A percentile compares a stretch with the other conserved stretches of the same genome.
phyloP scores from a whole-genome alignment of 1,140 invertebrate genomes.

The Drosophila pruinosa region DNA sequence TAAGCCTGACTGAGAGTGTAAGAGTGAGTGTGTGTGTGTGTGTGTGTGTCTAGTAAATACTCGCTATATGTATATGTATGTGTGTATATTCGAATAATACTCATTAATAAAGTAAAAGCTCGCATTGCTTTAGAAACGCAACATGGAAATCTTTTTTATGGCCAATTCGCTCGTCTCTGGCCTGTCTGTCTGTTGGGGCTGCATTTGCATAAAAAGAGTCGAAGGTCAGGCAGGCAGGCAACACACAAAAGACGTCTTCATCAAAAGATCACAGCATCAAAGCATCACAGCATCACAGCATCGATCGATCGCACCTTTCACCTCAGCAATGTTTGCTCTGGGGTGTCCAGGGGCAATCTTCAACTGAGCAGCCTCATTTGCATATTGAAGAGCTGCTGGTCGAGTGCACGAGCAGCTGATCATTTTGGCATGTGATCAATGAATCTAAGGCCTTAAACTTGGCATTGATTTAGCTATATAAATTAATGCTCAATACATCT shows the following conservation, averaged over 20 bases:
- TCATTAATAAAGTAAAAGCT: conserved; percentile 52
- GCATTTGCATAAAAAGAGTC: conserved; percentile 66
- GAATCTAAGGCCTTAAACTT: conserved; percentile 56
- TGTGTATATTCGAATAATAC: conserved; percentile 18
- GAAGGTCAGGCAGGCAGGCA: conserved; percentile 46
- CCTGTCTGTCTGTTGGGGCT: background rate
- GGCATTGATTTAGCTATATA: conserved; percentile 53
- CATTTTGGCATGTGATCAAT: conserved; percentile 10
- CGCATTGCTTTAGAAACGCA: conserved; percentile 25
- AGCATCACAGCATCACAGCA: background rate
- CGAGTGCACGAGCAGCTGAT: conserved; percentile 11
- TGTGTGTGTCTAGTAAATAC: no score
- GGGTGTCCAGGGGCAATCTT: background rate
- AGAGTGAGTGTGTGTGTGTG: background rate
- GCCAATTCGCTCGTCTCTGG: background rate
- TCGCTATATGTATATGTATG: background rate
- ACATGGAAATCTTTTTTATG: conserved; percentile 2
- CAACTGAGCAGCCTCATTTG: conserved; percentile 23
- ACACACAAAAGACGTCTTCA: conserved; percentile 58
- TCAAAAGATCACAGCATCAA: background rate
- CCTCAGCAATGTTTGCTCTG: conserved; percentile 26
- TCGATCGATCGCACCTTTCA: conserved; percentile 57
- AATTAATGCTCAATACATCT: background rate
- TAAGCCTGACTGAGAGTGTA: conserved; percentile 23
- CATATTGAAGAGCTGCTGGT: conserved; percentile 13